These are phyloP conservation scores for Brachystomella parvula DNA, from an alignment of 1,140 invertebrate species.

Conservation along the genomic window DNA sequence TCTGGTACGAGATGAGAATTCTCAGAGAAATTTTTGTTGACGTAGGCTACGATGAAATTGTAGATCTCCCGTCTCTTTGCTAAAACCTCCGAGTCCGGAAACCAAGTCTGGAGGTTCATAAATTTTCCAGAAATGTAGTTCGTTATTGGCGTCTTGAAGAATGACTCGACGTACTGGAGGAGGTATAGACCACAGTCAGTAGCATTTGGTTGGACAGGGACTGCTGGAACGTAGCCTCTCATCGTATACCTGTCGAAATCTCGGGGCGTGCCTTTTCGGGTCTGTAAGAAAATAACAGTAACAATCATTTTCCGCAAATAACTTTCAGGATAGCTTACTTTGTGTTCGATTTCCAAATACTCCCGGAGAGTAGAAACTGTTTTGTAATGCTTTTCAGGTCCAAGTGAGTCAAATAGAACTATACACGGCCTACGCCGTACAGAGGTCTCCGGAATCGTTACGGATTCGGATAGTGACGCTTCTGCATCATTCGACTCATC, in stretches of 20 bases:
- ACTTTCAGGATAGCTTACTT: constrained; percentile 43
- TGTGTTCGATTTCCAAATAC: constrained; percentile 82
- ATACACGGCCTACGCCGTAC: constrained; percentile 60
- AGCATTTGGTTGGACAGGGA: constrained; percentile 93
- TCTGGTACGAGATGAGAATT: no score
- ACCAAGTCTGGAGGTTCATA: constrained; percentile 25
- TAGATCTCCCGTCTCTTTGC: constrained; percentile 27
- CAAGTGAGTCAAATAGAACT: constrained; percentile 88
- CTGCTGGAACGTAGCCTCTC: constrained; percentile 72
- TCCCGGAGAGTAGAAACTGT: constrained; percentile 79
- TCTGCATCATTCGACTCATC: no score
- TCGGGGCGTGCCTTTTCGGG: constrained; percentile 51
- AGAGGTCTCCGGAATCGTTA: background rate
- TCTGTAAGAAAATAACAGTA: constrained; percentile 4
- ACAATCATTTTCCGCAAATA: background rate
- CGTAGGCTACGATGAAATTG: constrained; percentile 6
- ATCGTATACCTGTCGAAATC: constrained; percentile 72
- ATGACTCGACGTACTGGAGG: constrained; percentile 90
- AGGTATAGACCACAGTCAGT: constrained; percentile 94
- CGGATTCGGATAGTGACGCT: no score
- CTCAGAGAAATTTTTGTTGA: background rate
- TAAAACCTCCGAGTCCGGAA: background rate
- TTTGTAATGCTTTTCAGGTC: constrained; percentile 64
- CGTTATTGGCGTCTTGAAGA: constrained; percentile 53
- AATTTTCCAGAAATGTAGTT: background rate